Evolutionary conservation across 2,797 vertebrate genomes (phyloP).

Genomic region (Notolepis coatsorum): DNA sequence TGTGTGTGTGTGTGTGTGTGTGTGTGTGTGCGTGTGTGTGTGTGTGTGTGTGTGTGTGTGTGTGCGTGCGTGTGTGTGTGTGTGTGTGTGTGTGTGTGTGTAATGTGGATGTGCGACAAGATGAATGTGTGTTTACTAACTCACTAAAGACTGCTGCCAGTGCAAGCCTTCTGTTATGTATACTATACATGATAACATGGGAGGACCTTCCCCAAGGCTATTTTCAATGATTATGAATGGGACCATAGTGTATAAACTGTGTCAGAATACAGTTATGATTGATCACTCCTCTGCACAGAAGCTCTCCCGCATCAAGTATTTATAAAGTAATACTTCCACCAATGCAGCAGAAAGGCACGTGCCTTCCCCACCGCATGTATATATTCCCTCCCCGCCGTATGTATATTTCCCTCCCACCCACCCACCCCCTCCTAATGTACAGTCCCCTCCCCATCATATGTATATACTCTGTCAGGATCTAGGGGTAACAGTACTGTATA

Average conservation of each 20-base stretch:
- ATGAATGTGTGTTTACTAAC: slow-evolving; percentile 70
- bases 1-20: not conserved
- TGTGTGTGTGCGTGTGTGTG: slow-evolving; percentile 6
- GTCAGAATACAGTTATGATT: slow-evolving; percentile 47
- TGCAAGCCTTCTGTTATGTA: slow-evolving; percentile 32
- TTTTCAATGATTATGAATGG: slow-evolving; percentile 40
- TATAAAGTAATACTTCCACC: slow-evolving; percentile 16
- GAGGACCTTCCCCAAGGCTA: slow-evolving; percentile 31
- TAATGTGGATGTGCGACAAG: slow-evolving; percentile 50
- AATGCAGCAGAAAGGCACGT: slow-evolving; percentile 24
- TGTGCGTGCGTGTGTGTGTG: slow-evolving; percentile 5
- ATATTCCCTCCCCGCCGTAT: too few relatives aligned
- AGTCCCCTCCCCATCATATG: too few relatives aligned
- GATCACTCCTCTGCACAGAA: slow-evolving; percentile 43
- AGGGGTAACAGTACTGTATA: too few relatives aligned
- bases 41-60: slow-evolving; percentile 7
- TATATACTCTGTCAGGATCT: too few relatives aligned
- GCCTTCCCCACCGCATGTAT: too few relatives aligned
- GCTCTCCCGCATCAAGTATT: slow-evolving; percentile 30
- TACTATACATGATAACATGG: slow-evolving; percentile 48
- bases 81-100: slow-evolving; percentile 4
- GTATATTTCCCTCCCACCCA: too few relatives aligned
- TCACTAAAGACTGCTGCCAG: slow-evolving; percentile 35
- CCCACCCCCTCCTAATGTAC: too few relatives aligned
- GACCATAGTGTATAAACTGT: slow-evolving; percentile 21